phyloP scores from a whole-genome alignment of 92 coral and sea anemone species.

The Phymanthus crucifer region DNA sequence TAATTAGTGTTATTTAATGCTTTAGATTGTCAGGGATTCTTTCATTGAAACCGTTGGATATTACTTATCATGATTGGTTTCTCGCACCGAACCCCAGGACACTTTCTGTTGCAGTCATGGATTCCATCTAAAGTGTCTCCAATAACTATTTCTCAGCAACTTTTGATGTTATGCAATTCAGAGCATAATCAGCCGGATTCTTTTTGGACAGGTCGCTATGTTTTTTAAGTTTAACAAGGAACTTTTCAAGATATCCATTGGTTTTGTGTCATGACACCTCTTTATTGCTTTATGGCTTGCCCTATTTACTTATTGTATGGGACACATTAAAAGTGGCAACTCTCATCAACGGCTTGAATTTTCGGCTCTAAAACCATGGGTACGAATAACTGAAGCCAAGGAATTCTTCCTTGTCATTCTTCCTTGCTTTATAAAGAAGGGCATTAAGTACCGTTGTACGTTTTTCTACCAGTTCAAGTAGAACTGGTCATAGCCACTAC shows the following conservation, averaged over 20 bases:
- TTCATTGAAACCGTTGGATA: not conserved
- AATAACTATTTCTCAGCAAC: not conserved
- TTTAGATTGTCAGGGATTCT: not conserved
- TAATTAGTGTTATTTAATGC: slow-evolving; percentile 8
- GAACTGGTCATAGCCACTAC: not conserved
- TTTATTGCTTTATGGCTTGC: no score
- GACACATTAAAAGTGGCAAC: no score
- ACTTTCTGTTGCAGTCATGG: not conserved
- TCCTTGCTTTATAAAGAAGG: not conserved
- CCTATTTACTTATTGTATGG: no score
- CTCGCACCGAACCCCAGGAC: not conserved
- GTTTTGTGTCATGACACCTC: no score
- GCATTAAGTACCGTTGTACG: not conserved
- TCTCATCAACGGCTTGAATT: no score
- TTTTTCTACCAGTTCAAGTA: not conserved
- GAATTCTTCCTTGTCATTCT: not conserved
- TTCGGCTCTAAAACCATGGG: not conserved
- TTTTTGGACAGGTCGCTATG: not conserved
- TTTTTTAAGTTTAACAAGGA: no score
- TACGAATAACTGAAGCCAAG: not conserved
- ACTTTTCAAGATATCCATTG: no score
- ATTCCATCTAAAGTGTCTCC: not conserved
- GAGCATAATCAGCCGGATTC: not conserved
- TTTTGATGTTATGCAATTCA: not conserved
- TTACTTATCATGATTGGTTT: not conserved